phyloP scores from a whole-genome alignment of 2,888 invertebrate species.

The Cryptocephalus moraei region DNA sequence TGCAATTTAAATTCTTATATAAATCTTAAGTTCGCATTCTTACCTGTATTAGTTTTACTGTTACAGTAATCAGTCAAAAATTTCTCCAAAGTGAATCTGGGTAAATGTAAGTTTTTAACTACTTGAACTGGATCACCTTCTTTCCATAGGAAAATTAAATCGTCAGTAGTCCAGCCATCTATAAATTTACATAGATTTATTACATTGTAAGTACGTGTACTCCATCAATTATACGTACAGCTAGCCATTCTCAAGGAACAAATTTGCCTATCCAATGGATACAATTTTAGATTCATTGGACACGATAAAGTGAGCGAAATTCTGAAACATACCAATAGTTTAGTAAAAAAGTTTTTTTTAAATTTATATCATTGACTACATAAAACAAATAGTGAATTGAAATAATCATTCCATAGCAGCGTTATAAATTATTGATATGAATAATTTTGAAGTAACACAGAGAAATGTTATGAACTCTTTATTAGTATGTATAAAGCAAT shows the following conservation, averaged over 20 bases:
- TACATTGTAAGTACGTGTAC: too few species aligned
- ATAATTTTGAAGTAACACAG: too few species aligned
- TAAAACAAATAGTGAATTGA: too few species aligned
- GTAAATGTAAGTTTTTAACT: constrained; percentile 85
- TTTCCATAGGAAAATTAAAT: constrained; percentile 94
- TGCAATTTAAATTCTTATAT: too few species aligned
- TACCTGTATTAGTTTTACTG: constrained; percentile 94
- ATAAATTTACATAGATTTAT: constrained; percentile 16
- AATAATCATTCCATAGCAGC: too few species aligned
- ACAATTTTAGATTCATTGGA: constrained; percentile 95
- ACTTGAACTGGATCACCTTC: constrained; percentile 93
- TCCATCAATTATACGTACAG: constrained; percentile 59
- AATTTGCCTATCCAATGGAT: constrained; percentile 91
- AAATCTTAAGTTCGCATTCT: constrained; percentile 9
- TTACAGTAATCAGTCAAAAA: constrained; percentile 93
- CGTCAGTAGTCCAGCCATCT: constrained; percentile 98
- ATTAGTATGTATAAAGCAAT: too few species aligned
- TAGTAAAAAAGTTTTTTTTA: too few species aligned
- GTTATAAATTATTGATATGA: too few species aligned
- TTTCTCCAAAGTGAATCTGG: constrained; percentile 89
- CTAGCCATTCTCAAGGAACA: constrained; percentile 94
- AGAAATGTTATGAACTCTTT: too few species aligned
- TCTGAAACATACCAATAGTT: constrained; percentile 42
- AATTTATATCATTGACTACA: too few species aligned
- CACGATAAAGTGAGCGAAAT: constrained; percentile 92